Evolutionary conservation across 1,140 invertebrate genomes (phyloP).

Genomic region (Ganaspis sp.): DNA sequence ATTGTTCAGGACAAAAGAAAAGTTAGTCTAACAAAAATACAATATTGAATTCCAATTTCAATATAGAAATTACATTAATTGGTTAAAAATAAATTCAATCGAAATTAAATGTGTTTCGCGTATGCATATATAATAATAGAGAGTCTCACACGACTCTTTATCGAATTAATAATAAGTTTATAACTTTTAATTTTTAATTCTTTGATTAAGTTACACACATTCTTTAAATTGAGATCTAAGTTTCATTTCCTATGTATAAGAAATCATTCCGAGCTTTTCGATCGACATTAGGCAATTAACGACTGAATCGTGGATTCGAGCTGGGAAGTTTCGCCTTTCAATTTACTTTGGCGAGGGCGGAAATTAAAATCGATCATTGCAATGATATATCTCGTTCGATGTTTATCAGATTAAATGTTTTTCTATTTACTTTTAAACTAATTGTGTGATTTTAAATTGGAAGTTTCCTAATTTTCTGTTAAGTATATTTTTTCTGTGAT

Average conservation of each 20-base stretch:
- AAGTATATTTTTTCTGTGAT: not conserved
- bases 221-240: no score
- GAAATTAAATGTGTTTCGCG: no score
- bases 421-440: not conserved
- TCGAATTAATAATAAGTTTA: no score
- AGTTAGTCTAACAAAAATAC: not conserved
- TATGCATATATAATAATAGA: no score
- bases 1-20: not conserved
- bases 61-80: no score
- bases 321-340: constrained; percentile 41
- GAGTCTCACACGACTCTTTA: no score
- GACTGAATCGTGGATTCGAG: constrained; percentile 23
- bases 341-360: constrained; percentile 57
- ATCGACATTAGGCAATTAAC: not conserved
- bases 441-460: not conserved
- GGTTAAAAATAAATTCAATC: no score
- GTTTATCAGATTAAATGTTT: not conserved
- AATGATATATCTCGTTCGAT: constrained; percentile 23
- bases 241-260: not conserved
- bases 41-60: no score
- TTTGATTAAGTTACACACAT: no score
- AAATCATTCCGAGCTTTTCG: not conserved
- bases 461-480: not conserved
- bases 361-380: constrained; percentile 64
- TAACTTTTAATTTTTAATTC: no score